Evolutionary conservation across 2,888 invertebrate species (phyloP).

Genomic region (Calliphora vomitoria): DNA sequence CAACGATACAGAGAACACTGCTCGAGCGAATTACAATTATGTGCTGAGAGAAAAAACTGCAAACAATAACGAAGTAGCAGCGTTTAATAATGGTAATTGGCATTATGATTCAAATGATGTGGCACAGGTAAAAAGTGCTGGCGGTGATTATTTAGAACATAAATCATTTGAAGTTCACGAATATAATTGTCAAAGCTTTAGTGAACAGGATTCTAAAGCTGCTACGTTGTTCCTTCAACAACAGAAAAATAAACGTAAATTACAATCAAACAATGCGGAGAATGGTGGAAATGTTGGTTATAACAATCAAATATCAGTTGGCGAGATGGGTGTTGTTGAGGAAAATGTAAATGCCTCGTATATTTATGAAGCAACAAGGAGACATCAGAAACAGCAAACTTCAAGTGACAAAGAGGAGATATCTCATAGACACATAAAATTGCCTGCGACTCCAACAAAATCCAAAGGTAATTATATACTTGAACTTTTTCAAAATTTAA

Average conservation of each 20-base stretch:
- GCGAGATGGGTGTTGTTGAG: neutral
- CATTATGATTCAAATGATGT: slow-evolving; percentile 45
- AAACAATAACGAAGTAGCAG: slow-evolving; percentile 48
- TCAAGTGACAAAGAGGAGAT: neutral
- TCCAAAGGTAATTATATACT: slow-evolving; percentile 39
- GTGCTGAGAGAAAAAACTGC: slow-evolving; percentile 63
- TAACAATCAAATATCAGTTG: slow-evolving; percentile 9
- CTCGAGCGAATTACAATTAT: slow-evolving; percentile 38
- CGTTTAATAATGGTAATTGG: slow-evolving; percentile 53
- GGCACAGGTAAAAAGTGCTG: neutral
- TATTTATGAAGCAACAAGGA: slow-evolving; percentile 16
- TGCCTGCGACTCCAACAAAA: slow-evolving; percentile 46
- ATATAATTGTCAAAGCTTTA: slow-evolving; percentile 7
- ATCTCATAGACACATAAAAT: slow-evolving; percentile 25
- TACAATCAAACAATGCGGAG: slow-evolving; percentile 9
- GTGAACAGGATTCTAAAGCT: slow-evolving; percentile 11
- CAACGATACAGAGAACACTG: slow-evolving; percentile 12
- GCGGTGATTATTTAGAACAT: slow-evolving; percentile 16
- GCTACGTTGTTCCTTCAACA: slow-evolving; percentile 22
- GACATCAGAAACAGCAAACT: neutral
- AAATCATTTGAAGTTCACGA: slow-evolving; percentile 24
- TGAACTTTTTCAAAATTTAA: too few relatives aligned
- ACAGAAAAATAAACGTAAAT: slow-evolving; percentile 49
- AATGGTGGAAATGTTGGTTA: slow-evolving; percentile 12
- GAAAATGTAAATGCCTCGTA: slow-evolving; percentile 25